Evolutionary conservation across 2,797 vertebrate species (phyloP), one percentile per base, ranked within the genome.

Genomic region (Sorex maritimensis): DNA sequence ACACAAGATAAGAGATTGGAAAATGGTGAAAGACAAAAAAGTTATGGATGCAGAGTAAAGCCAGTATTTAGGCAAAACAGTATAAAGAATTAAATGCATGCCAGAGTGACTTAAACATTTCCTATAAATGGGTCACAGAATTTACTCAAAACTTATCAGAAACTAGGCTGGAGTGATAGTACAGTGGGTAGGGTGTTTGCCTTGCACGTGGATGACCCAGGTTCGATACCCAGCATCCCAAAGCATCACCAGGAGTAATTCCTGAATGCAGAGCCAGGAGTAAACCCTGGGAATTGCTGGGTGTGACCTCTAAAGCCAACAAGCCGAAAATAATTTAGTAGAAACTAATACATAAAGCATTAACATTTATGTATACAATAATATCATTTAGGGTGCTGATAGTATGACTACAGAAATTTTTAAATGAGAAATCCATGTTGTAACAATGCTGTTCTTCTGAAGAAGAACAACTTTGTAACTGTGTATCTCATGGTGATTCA

Each of bases 81-180:
- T 34, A 65, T 41, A 80, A 52, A 14, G 19, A 75, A 58, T 65
- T 68, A 58, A 61, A 5, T 23, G 11, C 26, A 24, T 8, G 0
- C 11, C 30, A 49, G 24, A 67, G 2, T 87, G 78, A 90, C 63
- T 15, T 41, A 61, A 86, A 82, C 75, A 80, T 68, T 72, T 80
- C 8, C 34, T 72, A 44, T 10, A 41, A 5, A 41, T 6, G 41
- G 21, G 41, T 9, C 49, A 80, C 44, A 71, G 49, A 87, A 67
- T 90, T 71, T 58, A 52, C n/a, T 87, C 72, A n/a, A 30, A 83
- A 34, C 3, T 84, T 86, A 21, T 81, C 38, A 81, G 41, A 44
- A 44, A 44, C 41, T 44, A 44, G 41, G 41, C 41, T 44, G 41
- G 41, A 44, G 41, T 7, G 41, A 44, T 44, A 44, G 41, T 5